These are phyloP conservation scores for Caenorhabditis sp. DNA, from an alignment of 2,888 invertebrate genomes.

Conservation along the genomic window DNA sequence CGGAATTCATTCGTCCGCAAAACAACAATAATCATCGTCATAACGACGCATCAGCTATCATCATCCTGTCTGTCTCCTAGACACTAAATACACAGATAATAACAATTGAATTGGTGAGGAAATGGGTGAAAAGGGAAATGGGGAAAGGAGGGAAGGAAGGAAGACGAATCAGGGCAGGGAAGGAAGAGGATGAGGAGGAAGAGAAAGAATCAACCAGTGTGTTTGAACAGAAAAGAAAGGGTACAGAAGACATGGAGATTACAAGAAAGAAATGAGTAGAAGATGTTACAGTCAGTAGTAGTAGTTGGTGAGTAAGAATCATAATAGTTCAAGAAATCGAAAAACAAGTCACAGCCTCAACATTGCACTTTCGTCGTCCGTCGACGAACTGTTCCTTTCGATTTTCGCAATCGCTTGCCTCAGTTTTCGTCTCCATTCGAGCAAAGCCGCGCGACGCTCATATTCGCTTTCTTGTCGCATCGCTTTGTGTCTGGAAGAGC, in stretches of 20 bases:
- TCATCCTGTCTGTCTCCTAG: conserved; percentile 23
- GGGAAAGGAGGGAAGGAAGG: conserved; percentile 1
- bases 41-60: conserved; percentile 13
- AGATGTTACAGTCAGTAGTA: too few species aligned
- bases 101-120: conserved; percentile 29
- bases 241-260: not conserved
- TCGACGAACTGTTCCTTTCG: conserved; percentile 29
- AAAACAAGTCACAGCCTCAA: conserved; percentile 43
- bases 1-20: conserved; percentile 26
- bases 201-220: conserved; percentile 26
- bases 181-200: too few species aligned
- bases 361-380: conserved; percentile 18
- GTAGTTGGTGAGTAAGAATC: too few species aligned
- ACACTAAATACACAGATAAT: conserved; percentile 53
- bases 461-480: conserved; percentile 28
- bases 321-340: too few species aligned
- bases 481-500: conserved; percentile 33
- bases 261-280: conserved; percentile 6
- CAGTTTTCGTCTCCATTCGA: conserved; percentile 41
- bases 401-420: conserved; percentile 29
- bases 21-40: conserved; percentile 38
- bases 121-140: not conserved
- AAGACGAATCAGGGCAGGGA: conserved; percentile 9
- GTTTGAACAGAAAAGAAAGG: not conserved
- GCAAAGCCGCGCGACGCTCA: conserved; percentile 27